Percentiles rank a stretch among this genome's conserved stretches.
phyloP scores from a whole-genome alignment of 2,797 vertebrate genomes.

The Alca torda region DNA sequence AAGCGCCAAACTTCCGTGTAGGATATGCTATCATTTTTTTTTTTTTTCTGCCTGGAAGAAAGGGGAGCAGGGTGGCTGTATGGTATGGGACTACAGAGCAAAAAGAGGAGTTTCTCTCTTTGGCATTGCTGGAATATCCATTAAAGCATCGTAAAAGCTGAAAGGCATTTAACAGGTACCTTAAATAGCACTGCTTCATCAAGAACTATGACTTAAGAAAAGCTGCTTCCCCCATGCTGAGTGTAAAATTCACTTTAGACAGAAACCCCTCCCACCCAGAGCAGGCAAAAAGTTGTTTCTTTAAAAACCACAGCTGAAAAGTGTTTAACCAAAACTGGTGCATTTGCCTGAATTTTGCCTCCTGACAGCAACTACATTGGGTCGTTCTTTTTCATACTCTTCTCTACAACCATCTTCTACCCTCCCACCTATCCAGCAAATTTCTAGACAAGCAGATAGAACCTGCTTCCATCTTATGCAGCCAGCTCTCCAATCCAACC shows the following conservation, averaged over 20 bases:
- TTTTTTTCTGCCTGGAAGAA: background rate
- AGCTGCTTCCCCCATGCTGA: background rate
- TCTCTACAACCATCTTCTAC: background rate
- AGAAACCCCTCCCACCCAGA: background rate
- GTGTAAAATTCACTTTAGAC: background rate
- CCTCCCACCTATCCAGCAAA: conserved; percentile 12
- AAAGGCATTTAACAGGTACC: background rate
- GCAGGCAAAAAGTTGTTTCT: background rate
- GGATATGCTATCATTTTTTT: background rate
- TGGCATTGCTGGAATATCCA: background rate
- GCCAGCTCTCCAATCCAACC: background rate
- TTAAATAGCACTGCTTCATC: background rate
- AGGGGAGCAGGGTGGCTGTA: background rate
- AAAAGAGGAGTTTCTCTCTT: background rate
- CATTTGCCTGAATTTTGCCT: background rate
- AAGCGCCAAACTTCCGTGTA: background rate
- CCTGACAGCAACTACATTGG: background rate
- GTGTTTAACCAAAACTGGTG: background rate
- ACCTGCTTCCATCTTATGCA: background rate
- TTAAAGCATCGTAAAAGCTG: background rate
- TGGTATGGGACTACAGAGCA: background rate
- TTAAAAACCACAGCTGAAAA: background rate
- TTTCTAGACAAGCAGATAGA: background rate
- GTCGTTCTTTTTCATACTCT: background rate
- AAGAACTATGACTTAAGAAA: background rate